A percentile compares a stretch with the other conserved stretches of the same genome.
These are phyloP conservation scores for Lophochroa leadbeateri DNA, from an alignment of 2,113 vertebrate species.

Conservation along the genomic window DNA sequence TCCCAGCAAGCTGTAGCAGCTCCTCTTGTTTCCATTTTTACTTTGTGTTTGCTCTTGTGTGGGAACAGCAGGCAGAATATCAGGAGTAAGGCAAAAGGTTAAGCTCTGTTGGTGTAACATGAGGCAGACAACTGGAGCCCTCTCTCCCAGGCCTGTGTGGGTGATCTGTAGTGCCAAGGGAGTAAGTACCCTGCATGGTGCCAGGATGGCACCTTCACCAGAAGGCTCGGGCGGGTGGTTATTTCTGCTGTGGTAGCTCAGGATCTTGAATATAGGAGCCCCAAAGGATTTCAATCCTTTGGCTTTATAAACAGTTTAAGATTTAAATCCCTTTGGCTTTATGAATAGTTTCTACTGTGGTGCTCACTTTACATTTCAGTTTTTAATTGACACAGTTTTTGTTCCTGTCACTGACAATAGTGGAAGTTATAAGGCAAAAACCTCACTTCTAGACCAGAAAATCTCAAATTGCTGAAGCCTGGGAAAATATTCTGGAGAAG, in stretches of 20 bases:
- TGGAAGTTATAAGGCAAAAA: not conserved
- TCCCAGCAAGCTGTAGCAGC: not conserved
- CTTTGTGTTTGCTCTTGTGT: not conserved
- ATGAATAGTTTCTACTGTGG: not conserved
- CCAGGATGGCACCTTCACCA: not conserved
- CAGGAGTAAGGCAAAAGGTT: not conserved
- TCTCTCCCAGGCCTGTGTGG: not conserved
- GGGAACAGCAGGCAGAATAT: not conserved
- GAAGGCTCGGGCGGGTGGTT: not conserved
- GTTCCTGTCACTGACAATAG: not conserved
- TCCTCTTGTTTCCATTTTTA: not conserved
- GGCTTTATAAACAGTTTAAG: rapidly evolving
- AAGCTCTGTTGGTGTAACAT: not conserved
- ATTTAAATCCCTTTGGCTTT: rapidly evolving
- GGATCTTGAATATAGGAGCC: not conserved
- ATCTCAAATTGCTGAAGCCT: not conserved
- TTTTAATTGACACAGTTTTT: not conserved
- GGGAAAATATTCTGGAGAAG: not conserved
- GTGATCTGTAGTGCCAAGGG: rapidly evolving
- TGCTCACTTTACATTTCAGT: not conserved
- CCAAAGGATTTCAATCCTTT: not conserved
- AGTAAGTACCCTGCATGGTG: not conserved
- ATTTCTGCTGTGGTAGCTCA: not conserved
- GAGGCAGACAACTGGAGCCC: not conserved
- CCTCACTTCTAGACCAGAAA: not conserved